These are phyloP conservation scores for Sardina pilchardus DNA, from an alignment of 2,113 vertebrate genomes.

Conservation along the genomic window DNA sequence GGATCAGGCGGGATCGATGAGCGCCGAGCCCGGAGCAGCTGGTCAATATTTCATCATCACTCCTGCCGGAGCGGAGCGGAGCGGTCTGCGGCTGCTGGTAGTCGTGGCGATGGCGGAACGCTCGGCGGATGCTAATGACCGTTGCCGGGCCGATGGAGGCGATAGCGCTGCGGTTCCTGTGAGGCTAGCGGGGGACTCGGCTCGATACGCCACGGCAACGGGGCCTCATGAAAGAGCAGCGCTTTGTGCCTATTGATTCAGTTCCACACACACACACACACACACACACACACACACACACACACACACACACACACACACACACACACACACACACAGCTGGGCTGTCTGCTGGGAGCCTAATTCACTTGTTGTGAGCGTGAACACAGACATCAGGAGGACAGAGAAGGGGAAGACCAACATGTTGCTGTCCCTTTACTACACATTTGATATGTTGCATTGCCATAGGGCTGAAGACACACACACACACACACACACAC, in stretches of 20 bases:
- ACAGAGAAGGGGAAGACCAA: too few species aligned
- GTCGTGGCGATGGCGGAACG: conserved; percentile 44
- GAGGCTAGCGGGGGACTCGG: neutral
- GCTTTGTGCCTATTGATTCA: conserved; percentile 70
- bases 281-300: neutral
- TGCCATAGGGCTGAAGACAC: neutral
- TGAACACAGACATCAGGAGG: conserved; percentile 45
- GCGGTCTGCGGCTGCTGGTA: conserved; percentile 28
- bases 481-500: neutral
- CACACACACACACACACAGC: neutral
- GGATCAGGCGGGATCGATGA: conserved; percentile 80
- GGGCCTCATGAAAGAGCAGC: conserved; percentile 57
- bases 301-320: neutral
- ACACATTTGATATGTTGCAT: too few species aligned
- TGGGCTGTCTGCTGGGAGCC: conserved; percentile 30
- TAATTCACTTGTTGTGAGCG: conserved; percentile 55
- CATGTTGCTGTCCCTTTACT: too few species aligned
- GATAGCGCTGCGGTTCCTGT: conserved; percentile 33
- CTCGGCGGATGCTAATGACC: conserved; percentile 52
- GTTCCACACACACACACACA: conserved; percentile 20
- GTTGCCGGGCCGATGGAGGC: conserved; percentile 5
- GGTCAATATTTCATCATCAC: conserved; percentile 77
- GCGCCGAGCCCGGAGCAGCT: conserved; percentile 68
- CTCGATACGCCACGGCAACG: neutral
- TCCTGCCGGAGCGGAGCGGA: conserved; percentile 40